Percentiles rank a stretch among this genome's conserved stretches.
Conservation (phyloP, 2,888 invertebrate species). For the Hyles lineata region DNA sequence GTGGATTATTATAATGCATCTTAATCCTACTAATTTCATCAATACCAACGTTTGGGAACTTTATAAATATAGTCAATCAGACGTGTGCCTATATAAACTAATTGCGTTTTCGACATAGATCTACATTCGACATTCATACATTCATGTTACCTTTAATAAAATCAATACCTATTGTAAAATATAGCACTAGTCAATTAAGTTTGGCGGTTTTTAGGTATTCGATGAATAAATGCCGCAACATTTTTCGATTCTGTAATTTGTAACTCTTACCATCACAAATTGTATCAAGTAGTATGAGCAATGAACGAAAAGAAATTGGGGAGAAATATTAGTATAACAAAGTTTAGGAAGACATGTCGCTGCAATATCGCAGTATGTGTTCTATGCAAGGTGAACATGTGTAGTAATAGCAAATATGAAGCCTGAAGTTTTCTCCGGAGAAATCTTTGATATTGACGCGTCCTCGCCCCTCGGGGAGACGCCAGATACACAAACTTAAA, state of each 20-base stretch:
- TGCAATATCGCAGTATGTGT: background rate
- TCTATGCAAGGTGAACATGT: background rate
- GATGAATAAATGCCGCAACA: too few relatives aligned
- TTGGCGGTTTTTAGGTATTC: too few relatives aligned
- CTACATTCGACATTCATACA: too few relatives aligned
- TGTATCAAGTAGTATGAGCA: background rate
- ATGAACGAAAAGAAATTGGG: background rate
- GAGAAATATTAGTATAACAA: background rate
- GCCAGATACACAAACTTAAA: background rate
- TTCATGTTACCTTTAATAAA: too few relatives aligned
- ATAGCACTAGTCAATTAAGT: too few relatives aligned
- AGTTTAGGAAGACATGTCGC: background rate
- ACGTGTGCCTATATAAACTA: background rate
- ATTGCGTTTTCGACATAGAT: background rate
- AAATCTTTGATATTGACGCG: conserved; percentile 53
- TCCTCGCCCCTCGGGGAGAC: conserved; percentile 24
- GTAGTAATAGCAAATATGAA: conserved; percentile 31
- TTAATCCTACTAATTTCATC: background rate
- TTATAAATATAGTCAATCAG: background rate
- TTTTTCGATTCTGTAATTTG: too few relatives aligned
- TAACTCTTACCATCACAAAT: too few relatives aligned
- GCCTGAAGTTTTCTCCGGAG: conserved; percentile 49
- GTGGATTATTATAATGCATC: background rate
- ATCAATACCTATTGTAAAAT: too few relatives aligned
- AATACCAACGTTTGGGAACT: background rate